Evolutionary conservation across 2,797 vertebrate genomes (phyloP), one percentile per base, ranked within the genome.

Genomic region (Melanotaenia trifasciata): DNA sequence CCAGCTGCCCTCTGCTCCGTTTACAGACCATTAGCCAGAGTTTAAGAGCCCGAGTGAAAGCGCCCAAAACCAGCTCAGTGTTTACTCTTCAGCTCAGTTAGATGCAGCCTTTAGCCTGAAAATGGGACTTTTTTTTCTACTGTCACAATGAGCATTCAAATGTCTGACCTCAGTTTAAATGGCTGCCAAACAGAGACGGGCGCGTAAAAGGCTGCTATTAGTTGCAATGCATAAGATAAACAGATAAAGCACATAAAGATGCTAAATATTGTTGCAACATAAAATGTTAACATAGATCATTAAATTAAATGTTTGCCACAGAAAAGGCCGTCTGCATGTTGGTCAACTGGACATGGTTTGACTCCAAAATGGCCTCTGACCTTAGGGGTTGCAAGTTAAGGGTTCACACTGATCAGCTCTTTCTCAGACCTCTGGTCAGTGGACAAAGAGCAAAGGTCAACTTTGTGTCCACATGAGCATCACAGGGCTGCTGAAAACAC

Each of bases 321-420:
- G 33, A 54, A 58, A 69, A 3, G 28, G 38, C 26, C 67, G 70
- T 80, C 74, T 86, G 81, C 67, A 50, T n/a, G 35, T 67, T 53
- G 74, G 87, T 89, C 87, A 87, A 87, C 78, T 84, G 79, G 80
- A 66, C 86, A 88, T 86, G 70, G 79, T 88, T 92, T 95, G 90
- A 96, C 93, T 96, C 74, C 79, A 60, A 84, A 78, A 24, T 90
- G 90, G 95, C 95, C 96, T 91, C 70, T 93, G 94, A 83, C 93
- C 91, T 58, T 33, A 69, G 91, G 94, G 96, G 95, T 94, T 96
- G 96, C 85, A 95, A 97, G 96, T 98, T 98, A 99, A 98, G 96
- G 96, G 92, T 38, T 86, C 72, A 83, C 90, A 93, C 95, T 95
- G 79, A 93, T 78, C 83, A 87, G 79, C 75, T 33, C n/a, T 77